Evolutionary conservation across 2,113 vertebrate genomes (phyloP), one percentile per base, ranked within the genome.

Genomic region (Pithys albifrons): DNA sequence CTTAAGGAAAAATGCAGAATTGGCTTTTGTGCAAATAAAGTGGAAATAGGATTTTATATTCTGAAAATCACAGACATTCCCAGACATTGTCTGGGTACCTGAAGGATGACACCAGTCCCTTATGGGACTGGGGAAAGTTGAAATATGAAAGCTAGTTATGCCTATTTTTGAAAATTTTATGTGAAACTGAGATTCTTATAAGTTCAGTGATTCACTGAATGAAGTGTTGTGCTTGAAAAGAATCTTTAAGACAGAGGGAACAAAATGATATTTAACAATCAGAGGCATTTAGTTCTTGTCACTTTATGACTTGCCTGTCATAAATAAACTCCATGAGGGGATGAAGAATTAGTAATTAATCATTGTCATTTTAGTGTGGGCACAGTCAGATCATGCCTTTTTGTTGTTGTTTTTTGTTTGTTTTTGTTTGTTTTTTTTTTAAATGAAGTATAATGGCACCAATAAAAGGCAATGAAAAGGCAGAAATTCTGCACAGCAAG

Each of bases 221-320:
- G 46, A 78, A 88, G 61, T 64, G 27, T 85, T 87, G 24, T 80
- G 13, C 69, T 88, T 91, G 51, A 87, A 79, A 93, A 79, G 43
- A 73, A 64, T 46, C 37, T 73, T 80, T 62, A 85, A 45, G 51
- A 85, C 75, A 67, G 25, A 71, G 29, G 19, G 87, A 93, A 94
- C 59, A 87, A 91, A 89, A 73, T 82, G 0, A 48, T 89, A 77
- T 85, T 95, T 96, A 76, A 95, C 82, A 92, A 83, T 79, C 39
- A 84, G 82, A 77, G 51, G 6, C 77, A 51, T 76, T 51, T 43
- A 64, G 70, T 73, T 85, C 70, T 91, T 89, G 71, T 85, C 54
- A 75, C 31, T 89, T 75, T 61, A 58, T 46, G 51, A 49, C 54
- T 79, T 82, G 41, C 39, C 22, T 82, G 24, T 49, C 19, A 58